Evolutionary conservation across 2,113 vertebrate genomes (phyloP), one percentile per base, ranked within the genome.

Genomic region (Antigone vipio): DNA sequence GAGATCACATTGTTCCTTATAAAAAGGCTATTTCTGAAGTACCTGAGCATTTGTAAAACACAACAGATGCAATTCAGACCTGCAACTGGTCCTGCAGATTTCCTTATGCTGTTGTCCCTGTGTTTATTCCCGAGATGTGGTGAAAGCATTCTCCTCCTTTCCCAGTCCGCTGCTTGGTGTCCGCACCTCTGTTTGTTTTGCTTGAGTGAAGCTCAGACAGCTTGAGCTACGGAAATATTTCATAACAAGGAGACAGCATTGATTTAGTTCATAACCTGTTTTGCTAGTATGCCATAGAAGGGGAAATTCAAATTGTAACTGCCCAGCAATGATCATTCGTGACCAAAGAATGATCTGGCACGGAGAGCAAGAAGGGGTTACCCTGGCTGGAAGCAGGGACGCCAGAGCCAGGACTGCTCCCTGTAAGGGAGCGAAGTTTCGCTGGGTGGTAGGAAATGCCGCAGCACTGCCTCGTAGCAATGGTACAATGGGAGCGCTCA

Each of bases 1-100:
- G 40, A 8, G 21, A 77, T 34, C 47, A 47, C 0, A 0, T 20
- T 3, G 1, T 17, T 73, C 49, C 40, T 44, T 42, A 38, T 32
- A 30, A 64, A 81, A 85, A 74, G 13, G 18, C 9, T 66, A 11
- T 84, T 85, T 42, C 42, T 80, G 42, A 13, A 34, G 20, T 55
- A 44, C 20, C n/a, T 29, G n/a, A 56, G 44, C 29, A 32, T 63
- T 66, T 83, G 2, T 69, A 60, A 53, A 47, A 32, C 20, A 40
- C 26, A 77, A 9, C 21, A 19, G 56, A 18, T 59, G 19, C 27
- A 66, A 62, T 34, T 75, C 52, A 85, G 52, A 29, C 35, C 45
- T 52, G 35, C 49, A 72, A 38, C 60, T 58, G 38, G 27, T 35
- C 68, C 19, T 73, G 23, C 47, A 69, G 4, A 62, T 59, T 75